These are phyloP conservation scores for Drosophila arizonae DNA, from an alignment of 1,140 invertebrate genomes.

Conservation along the genomic window DNA sequence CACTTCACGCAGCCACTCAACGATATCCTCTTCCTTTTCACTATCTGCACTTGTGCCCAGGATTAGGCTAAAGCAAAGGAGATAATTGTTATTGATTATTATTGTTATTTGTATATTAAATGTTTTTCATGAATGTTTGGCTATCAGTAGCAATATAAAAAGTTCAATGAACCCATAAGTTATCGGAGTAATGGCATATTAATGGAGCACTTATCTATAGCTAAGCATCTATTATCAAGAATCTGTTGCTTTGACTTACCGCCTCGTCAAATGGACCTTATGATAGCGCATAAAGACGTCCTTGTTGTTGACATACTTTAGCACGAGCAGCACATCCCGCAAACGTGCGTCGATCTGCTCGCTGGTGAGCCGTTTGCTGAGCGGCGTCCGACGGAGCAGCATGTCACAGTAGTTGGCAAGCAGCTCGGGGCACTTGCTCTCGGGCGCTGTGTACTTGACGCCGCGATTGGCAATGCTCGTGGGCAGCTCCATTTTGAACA, in stretches of 20 bases:
- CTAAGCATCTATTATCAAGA: too few relatives aligned
- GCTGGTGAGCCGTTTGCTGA: conserved; percentile 97
- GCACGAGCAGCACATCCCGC: conserved; percentile 95
- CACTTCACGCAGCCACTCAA: conserved; percentile 96
- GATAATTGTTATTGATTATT: neutral
- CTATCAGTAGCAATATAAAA: too few relatives aligned
- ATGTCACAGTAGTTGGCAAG: conserved; percentile 99
- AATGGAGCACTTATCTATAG: too few relatives aligned
- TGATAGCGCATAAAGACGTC: conserved; percentile 99
- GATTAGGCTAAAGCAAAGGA: conserved; percentile 85
- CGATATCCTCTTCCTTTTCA: conserved; percentile 99
- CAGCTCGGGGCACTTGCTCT: conserved; percentile 99
- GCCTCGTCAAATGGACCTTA: conserved; percentile 97
- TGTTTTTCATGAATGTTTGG: too few relatives aligned
- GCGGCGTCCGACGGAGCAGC: conserved; percentile 96
- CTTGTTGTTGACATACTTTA: conserved; percentile 99
- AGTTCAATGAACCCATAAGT: too few relatives aligned
- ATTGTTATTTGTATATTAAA: too few relatives aligned
- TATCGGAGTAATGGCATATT: too few relatives aligned
- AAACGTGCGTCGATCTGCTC: conserved; percentile 98
- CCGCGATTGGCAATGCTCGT: conserved; percentile 85
- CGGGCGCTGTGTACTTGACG: conserved; percentile 88
- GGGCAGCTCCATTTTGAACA: conserved; percentile 91
- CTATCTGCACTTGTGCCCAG: conserved; percentile 98
- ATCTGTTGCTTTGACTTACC: conserved; percentile 85